Conservation (phyloP, 2,797 vertebrate genomes). For the Ispidina lecontei region DNA sequence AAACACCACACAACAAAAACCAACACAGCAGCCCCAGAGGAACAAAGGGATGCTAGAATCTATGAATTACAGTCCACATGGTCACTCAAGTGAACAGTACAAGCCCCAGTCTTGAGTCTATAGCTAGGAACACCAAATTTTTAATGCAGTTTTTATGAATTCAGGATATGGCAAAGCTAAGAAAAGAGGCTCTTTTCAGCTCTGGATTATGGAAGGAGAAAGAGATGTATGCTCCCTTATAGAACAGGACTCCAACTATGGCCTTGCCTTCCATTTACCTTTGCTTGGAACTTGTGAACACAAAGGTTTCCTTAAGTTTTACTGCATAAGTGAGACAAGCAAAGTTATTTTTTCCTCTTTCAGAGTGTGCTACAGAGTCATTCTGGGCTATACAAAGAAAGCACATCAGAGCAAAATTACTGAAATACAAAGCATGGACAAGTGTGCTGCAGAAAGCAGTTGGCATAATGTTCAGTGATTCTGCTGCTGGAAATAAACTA, state of each 20-base stretch:
- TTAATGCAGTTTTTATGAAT: neutral
- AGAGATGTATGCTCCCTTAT: neutral
- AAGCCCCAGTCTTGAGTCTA: neutral
- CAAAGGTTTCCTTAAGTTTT: neutral
- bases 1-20: too few species aligned
- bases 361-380: neutral
- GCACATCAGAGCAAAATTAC: neutral
- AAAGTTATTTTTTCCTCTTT: neutral
- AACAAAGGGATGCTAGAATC: neutral
- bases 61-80: neutral
- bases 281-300: neutral
- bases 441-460: neutral
- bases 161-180: neutral
- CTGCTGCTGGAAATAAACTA: slow-evolving; percentile 16
- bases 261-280: neutral
- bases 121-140: neutral
- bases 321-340: neutral
- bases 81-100: neutral
- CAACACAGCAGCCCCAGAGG: too few species aligned
- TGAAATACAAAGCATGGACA: neutral
- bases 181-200: neutral
- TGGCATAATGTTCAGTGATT: neutral
- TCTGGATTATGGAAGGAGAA: neutral
- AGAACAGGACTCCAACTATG: neutral
- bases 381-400: neutral